Base-by-base conservation (phyloP, 2,888 invertebrate genomes). In the Leptura quadrifasciata region DNA sequence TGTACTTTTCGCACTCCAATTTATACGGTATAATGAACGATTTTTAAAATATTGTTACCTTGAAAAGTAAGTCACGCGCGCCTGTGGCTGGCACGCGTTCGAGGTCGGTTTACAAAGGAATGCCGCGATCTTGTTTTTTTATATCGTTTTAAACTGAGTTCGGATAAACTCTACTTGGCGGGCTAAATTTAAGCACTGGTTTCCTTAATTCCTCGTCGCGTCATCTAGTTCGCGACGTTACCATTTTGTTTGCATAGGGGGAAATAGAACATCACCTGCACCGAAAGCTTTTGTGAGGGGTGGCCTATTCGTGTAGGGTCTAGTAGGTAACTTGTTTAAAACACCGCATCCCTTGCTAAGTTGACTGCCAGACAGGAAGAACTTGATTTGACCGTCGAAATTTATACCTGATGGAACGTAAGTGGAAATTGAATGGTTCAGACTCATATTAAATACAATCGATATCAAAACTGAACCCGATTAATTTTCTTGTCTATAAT, bases 311-410 rank as follows among this genome's bases (percentile, higher is more conserved):
- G 17, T 47, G 47, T 47, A 47, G 47, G 47, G 15, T 47, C 5
- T 47, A 15, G 5, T n/a, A 47, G 47, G 47, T 47, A 47, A 47
- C 47, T 47, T 47, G 47, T 47, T 47, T 47, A 47, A 39, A 47
- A 47, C n/a, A 47, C 15, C 47, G 15, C 47, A 47, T 47, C 47
- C 47, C 47, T 47, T 47, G 47, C 47, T n/a, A 15, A 15, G 47
- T 47, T n/a, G 47, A n/a, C 15, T 47, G n/a, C 47, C 47, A 47
- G 47, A 47, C 47, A 47, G 47, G 47, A 47, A 47, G 47, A n/a
- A 47, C 47, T n/a, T n/a, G 15, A n/a, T 47, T 47, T 47, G 47
- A 47, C 47, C 47, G 47, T 15, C 12, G 47, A 47, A 47, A 47
- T 47, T 39, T 15, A 12, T 47, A 47, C 47, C 47, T 47, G 47